Percentiles rank a stretch among this genome's conserved stretches.
Conservation (phyloP, 2,113 vertebrate genomes). For the Oncorhynchus mykiss region DNA sequence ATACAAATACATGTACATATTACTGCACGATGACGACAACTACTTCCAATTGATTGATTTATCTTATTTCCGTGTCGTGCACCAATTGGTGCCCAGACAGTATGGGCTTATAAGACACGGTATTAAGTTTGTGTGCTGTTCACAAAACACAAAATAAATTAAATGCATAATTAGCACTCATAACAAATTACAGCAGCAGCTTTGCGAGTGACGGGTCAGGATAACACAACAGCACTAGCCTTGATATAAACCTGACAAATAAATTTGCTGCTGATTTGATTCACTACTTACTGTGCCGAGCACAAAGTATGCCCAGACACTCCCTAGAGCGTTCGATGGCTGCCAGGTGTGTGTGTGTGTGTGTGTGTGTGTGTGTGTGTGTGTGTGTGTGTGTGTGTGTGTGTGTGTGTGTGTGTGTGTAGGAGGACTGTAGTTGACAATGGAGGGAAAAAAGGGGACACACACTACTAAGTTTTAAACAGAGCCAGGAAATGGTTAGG, state of each 20-base stretch:
- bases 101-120: too few species aligned
- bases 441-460: not conserved
- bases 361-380: not conserved
- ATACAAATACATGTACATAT: too few species aligned
- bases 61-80: too few species aligned
- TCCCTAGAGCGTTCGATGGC: not conserved
- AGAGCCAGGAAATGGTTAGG: not conserved
- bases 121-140: too few species aligned
- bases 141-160: too few species aligned
- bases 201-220: conserved; percentile 13
- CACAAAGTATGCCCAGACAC: conserved; percentile 42
- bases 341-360: not conserved
- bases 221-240: conserved; percentile 24
- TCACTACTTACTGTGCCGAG: conserved; percentile 25
- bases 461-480: not conserved
- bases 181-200: not conserved
- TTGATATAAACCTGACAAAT: conserved; percentile 31
- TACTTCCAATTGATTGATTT: not conserved
- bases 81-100: too few species aligned
- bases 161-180: too few species aligned
- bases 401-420: not conserved
- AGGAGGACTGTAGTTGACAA: too few species aligned
- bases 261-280: not conserved
- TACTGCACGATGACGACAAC: not conserved
- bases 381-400: not conserved